phyloP scores from a whole-genome alignment of 2,113 vertebrate species.

The Nerophis lumbriciformis region DNA sequence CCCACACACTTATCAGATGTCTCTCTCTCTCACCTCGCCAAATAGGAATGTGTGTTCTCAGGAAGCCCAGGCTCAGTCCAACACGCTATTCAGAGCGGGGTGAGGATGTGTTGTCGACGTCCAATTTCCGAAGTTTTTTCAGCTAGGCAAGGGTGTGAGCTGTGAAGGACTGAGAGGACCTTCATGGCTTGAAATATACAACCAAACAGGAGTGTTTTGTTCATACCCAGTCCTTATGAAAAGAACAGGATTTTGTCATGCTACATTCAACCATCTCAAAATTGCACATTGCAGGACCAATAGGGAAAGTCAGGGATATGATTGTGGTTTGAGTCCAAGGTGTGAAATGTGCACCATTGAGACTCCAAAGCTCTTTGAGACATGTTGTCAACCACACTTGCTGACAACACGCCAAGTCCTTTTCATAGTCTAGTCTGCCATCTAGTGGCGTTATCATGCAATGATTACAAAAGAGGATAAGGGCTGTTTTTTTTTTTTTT shows the following conservation, averaged over 20 bases:
- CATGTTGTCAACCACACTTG: constrained; percentile 9
- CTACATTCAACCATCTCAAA: constrained; percentile 24
- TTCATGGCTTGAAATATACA: constrained; percentile 40
- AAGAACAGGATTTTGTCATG: constrained; percentile 24
- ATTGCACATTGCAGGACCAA: constrained; percentile 20
- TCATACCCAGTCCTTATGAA: constrained; percentile 11
- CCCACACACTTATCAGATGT: constrained; percentile 58
- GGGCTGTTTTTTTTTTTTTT: background rate
- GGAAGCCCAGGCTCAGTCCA: constrained; percentile 53
- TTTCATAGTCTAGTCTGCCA: constrained; percentile 70
- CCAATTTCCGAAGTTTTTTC: constrained; percentile 65
- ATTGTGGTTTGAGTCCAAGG: constrained; percentile 18
- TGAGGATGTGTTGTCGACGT: constrained; percentile 56
- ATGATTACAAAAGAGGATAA: background rate
- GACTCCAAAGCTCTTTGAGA: constrained; percentile 22
- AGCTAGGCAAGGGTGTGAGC: constrained; percentile 16
- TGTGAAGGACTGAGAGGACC: constrained; percentile 29
- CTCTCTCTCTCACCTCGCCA: constrained; percentile 60
- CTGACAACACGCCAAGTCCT: constrained; percentile 7
- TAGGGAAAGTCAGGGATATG: constrained; percentile 12
- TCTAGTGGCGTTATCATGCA: constrained; percentile 60
- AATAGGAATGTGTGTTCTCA: constrained; percentile 70
- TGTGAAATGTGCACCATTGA: constrained; percentile 26
- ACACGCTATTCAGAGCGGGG: constrained; percentile 58
- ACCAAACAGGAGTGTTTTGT: constrained; percentile 48